phyloP scores from a whole-genome alignment of 2,888 invertebrate genomes.

The Drosophila barbarae region DNA sequence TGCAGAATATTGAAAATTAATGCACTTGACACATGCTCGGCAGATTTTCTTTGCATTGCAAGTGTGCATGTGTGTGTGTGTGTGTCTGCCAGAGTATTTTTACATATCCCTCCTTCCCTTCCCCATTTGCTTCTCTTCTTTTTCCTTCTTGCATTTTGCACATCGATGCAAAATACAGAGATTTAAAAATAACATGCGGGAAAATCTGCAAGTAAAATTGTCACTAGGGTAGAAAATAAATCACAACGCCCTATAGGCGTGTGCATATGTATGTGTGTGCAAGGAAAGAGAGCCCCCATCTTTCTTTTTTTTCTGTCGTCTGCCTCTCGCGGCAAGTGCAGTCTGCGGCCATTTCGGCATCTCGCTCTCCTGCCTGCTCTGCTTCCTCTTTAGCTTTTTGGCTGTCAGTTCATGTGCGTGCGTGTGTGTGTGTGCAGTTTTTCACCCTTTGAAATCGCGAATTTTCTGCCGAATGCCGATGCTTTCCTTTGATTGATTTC shows the following conservation, averaged over 20 bases:
- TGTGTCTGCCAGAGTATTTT: conserved; percentile 56
- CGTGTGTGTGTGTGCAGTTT: conserved; percentile 44
- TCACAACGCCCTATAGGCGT: conserved; percentile 47
- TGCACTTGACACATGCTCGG: conserved; percentile 37
- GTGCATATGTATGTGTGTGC: conserved; percentile 6
- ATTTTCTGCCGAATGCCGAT: conserved; percentile 52
- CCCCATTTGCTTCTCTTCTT: conserved; percentile 30
- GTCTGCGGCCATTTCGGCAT: conserved; percentile 45
- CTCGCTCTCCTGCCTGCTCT: conserved; percentile 5
- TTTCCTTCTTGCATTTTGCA: conserved; percentile 50
- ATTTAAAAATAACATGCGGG: conserved; percentile 63
- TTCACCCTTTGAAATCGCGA: conserved; percentile 58
- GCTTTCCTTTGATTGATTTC: conserved; percentile 61
- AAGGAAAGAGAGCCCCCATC: conserved; percentile 4
- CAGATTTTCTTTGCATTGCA: conserved; percentile 26
- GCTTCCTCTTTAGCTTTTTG: not conserved
- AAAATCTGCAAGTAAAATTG: conserved; percentile 63
- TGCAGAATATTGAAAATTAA: conserved; percentile 8
- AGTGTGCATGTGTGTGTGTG: conserved; percentile 10
- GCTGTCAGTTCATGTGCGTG: conserved; percentile 7
- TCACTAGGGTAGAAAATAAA: conserved; percentile 73
- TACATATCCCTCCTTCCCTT: conserved; percentile 56
- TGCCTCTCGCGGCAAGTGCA: conserved; percentile 52
- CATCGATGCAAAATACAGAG: conserved; percentile 52
- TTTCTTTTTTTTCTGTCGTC: not conserved